Percentiles rank a stretch among this genome's conserved stretches.
Conservation (phyloP, 2,888 invertebrate genomes). For the Lordiphosa fenestrarum region DNA sequence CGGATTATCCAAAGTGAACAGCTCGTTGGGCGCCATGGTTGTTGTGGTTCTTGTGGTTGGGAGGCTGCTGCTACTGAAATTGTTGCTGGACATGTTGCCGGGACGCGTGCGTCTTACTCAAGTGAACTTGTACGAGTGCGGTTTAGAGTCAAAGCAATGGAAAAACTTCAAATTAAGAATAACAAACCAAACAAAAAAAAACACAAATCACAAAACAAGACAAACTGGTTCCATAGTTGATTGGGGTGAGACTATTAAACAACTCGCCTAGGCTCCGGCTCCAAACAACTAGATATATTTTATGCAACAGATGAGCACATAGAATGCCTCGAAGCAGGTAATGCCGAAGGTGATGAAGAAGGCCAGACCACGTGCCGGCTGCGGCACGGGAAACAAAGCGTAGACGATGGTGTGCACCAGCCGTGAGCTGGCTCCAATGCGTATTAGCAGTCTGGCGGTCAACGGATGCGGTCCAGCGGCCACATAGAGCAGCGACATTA, state of each 20-base stretch:
- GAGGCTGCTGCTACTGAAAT: not conserved
- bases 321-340: constrained; percentile 81
- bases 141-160: no score
- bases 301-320: constrained; percentile 69
- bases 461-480: constrained; percentile 81
- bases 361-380: constrained; percentile 81
- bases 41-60: not conserved
- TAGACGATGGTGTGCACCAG: constrained; percentile 84
- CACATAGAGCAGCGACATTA: constrained; percentile 82
- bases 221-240: constrained; percentile 51
- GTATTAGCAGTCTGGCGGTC: constrained; percentile 82
- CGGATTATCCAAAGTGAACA: constrained; percentile 77
- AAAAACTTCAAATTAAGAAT: not conserved
- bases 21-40: constrained; percentile 16
- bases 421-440: constrained; percentile 82
- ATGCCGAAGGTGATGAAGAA: constrained; percentile 80
- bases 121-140: constrained; percentile 20
- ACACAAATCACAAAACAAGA: constrained; percentile 16
- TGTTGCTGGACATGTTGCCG: constrained; percentile 15
- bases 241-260: constrained; percentile 11
- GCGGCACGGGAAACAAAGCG: constrained; percentile 82
- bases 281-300: constrained; percentile 45
- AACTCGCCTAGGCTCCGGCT: not conserved
- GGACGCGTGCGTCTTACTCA: constrained; percentile 15
- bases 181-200: not conserved